Base-by-base conservation (phyloP, 2,888 invertebrate genomes). In the Hedychridium roseum region DNA sequence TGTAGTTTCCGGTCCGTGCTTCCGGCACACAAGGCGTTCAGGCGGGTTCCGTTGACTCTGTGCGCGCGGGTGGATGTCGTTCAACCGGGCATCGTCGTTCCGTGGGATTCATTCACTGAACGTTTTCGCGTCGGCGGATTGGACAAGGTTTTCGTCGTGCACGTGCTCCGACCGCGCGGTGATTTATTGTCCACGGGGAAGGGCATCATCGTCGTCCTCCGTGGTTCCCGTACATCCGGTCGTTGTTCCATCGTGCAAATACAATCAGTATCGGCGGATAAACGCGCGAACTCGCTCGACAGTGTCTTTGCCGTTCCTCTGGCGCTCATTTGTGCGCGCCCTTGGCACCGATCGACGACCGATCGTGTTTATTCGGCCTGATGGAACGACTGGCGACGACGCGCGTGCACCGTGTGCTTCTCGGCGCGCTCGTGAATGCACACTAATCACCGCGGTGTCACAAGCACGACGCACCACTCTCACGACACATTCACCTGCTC, bases 1-100 rank as follows among this genome's bases (percentile, higher is more conserved):
- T 44, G 11, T 51, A 17, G 38, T 55, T 54, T 54, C 56, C 54
- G 47, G 54, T 17, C 45, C 17, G 38, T n/a, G 44, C 31, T 39
- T 43, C 39, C 44, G 43, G 40, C 43, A 40, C 41, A n/a, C n/a
- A n/a, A n/a, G n/a, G n/a, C n/a, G n/a, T n/a, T n/a, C n/a, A n/a
- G n/a, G n/a, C n/a, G n/a, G n/a, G n/a, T n/a, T n/a, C n/a, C n/a
- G n/a, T n/a, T n/a, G n/a, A n/a, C n/a, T n/a, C n/a, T n/a, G n/a
- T n/a, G n/a, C n/a, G n/a, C n/a, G n/a, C n/a, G n/a, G n/a, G n/a
- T n/a, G n/a, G n/a, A n/a, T n/a, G n/a, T n/a, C n/a, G n/a, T n/a
- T n/a, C n/a, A n/a, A n/a, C n/a, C n/a, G n/a, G n/a, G n/a, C n/a
- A 27, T 11, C 27, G 27, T 12, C 12, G 9, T 27, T 27, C 27